Evolutionary conservation across 2,888 invertebrate species (phyloP), one percentile per base, ranked within the genome.

Genomic region (Argynnis bischoffii): DNA sequence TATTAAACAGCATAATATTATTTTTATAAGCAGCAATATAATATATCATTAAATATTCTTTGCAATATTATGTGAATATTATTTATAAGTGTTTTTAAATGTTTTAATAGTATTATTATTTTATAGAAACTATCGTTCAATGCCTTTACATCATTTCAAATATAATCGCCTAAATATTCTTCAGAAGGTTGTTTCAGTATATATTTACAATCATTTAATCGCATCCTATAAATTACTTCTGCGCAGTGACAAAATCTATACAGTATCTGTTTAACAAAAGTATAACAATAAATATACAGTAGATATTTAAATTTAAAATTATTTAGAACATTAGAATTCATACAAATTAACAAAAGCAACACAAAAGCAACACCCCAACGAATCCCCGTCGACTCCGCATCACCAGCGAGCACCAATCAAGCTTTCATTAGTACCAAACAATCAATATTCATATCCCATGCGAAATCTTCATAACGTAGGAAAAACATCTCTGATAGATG

Each of bases 401-500:
- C 88, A 81, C 79, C 86, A 79, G 82, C 82, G 82, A 81, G 86
- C 90, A 87, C 90, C 90, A 90, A 92, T 92, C 90, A 87, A 85
- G 88, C 84, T 85, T 90, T 91, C 92, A 91, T 92, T 90, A 92
- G 85, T 85, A 75, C 80, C 83, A 80, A 82, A 91, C 91, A 91
- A 92, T 92, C 92, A 92, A 92, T 92, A 92, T 90, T 88, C 89
- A 92, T 90, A 91, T 92, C 90, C 91, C 91, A 90, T 88, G 92
- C 91, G 90, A 85, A 89, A 89, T 89, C 87, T 86, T 86, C 84
- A 86, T 84, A 87, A 81, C 83, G 80, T 78, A 79, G 74, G 77
- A 74, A 78, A 77, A 75, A 82, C 83, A 83, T 81, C 73, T 71
- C 70, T 89, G 90, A 92, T 90, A 89, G 90, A 92, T 90, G 90